Conservation (phyloP, 2,797 vertebrate species). For the Sternotherus odoratus region DNA sequence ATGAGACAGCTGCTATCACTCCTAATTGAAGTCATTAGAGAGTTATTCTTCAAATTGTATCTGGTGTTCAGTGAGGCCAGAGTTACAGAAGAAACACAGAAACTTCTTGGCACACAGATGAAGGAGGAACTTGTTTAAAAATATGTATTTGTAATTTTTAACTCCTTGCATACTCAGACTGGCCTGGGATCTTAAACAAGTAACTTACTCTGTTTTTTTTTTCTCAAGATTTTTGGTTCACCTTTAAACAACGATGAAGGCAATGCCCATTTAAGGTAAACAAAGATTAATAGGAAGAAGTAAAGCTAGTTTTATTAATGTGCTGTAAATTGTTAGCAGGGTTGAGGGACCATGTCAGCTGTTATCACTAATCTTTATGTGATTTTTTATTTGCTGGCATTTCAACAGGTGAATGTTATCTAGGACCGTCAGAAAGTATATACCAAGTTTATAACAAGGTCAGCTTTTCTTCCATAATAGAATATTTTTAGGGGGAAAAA, state of each 20-base stretch:
- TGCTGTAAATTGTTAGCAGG: conserved; percentile 53
- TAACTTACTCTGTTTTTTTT: conserved; percentile 51
- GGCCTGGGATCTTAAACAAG: conserved; percentile 47
- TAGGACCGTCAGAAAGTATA: conserved; percentile 71
- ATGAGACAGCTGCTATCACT: conserved; percentile 9
- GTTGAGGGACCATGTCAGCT: conserved; percentile 80
- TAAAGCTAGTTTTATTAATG: conserved; percentile 59
- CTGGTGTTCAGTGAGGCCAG: conserved; percentile 24
- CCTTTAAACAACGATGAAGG: conserved; percentile 43
- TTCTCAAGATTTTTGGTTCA: conserved; percentile 58
- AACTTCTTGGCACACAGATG: conserved; percentile 25
- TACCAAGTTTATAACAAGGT: conserved; percentile 43
- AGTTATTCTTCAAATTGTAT: conserved; percentile 15
- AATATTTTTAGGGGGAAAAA: conserved; percentile 29
- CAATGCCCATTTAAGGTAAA: conserved; percentile 56
- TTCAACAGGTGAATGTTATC: conserved; percentile 61
- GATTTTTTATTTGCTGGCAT: conserved; percentile 75
- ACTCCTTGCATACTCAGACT: conserved; percentile 48
- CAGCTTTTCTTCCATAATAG: conserved; percentile 47
- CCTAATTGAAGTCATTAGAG: conserved; percentile 37
- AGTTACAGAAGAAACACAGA: conserved; percentile 27
- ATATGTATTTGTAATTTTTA: conserved; percentile 53
- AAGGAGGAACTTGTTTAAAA: conserved; percentile 41
- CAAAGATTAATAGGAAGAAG: conserved; percentile 62
- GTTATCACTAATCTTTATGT: conserved; percentile 54